These are phyloP conservation scores for Euthynnus affinis DNA, from an alignment of 2,797 vertebrate species.

Conservation along the genomic window DNA sequence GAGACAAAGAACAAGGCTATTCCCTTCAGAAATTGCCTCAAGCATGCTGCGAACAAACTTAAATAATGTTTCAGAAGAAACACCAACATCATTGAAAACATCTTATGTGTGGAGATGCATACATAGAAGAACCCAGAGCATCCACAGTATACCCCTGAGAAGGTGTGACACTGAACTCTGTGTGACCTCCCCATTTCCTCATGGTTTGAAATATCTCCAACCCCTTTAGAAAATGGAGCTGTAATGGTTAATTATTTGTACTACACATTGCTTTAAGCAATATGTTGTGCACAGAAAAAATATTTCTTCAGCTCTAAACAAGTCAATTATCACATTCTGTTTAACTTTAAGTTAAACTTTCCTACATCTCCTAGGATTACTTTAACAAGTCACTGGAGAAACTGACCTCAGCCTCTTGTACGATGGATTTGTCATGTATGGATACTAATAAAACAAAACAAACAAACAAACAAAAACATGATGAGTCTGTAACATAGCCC, in stretches of 20 bases:
- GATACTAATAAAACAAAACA: background rate
- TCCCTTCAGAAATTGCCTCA: conserved; percentile 52
- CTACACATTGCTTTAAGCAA: background rate
- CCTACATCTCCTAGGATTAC: too few species aligned
- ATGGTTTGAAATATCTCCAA: background rate
- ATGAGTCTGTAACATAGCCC: background rate
- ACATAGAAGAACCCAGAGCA: conserved; percentile 18
- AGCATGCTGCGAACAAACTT: conserved; percentile 65
- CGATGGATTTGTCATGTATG: background rate
- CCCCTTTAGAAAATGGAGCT: background rate
- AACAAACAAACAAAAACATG: background rate
- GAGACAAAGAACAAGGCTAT: conserved; percentile 62
- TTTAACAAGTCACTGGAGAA: too few species aligned
- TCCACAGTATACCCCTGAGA: conserved; percentile 13
- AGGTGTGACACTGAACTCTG: background rate
- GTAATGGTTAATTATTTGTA: conserved; percentile 27
- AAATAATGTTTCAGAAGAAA: conserved; percentile 66
- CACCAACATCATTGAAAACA: conserved; percentile 47
- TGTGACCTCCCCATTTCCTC: background rate
- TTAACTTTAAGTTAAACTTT: background rate
- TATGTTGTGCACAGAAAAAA: background rate
- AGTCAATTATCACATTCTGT: background rate
- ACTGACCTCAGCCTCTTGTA: background rate
- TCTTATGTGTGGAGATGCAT: conserved; percentile 19
- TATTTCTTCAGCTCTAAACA: background rate